phyloP scores from a whole-genome alignment of 2,888 invertebrate genomes.

The Agrochola litura region DNA sequence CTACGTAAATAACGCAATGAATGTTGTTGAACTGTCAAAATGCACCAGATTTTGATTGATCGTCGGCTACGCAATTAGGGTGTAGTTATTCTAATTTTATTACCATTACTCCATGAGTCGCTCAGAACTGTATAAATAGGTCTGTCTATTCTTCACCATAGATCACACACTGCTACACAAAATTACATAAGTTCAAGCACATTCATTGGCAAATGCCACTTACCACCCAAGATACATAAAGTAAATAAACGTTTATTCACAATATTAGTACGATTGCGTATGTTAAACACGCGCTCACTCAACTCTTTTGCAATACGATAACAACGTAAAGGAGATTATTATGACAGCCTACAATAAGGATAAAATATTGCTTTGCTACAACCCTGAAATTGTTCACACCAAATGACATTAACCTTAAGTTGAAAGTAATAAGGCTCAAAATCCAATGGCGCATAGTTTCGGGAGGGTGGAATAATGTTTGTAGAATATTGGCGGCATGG shows the following conservation, averaged over 20 bases:
- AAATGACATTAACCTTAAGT: slow-evolving; percentile 29
- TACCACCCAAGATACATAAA: slow-evolving; percentile 37
- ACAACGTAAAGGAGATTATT: slow-evolving; percentile 76
- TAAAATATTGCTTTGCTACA: slow-evolving; percentile 72
- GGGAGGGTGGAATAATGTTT: slow-evolving; percentile 44
- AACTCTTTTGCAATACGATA: slow-evolving; percentile 71
- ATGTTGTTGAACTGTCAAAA: too few relatives aligned
- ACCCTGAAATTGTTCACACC: slow-evolving; percentile 13
- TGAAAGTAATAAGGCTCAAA: slow-evolving; percentile 41
- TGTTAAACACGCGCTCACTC: slow-evolving; percentile 71
- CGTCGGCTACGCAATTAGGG: too few relatives aligned
- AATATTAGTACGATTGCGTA: slow-evolving; percentile 62
- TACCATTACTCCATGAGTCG: too few relatives aligned
- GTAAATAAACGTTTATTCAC: slow-evolving; percentile 55
- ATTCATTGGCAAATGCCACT: slow-evolving; percentile 17
- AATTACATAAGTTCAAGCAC: slow-evolving; percentile 30
- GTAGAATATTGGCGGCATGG: slow-evolving; percentile 68
- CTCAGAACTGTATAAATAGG: neutral
- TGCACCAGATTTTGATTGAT: too few relatives aligned
- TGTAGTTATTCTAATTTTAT: neutral
- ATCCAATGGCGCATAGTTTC: slow-evolving; percentile 30
- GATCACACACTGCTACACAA: slow-evolving; percentile 22
- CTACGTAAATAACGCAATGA: too few relatives aligned
- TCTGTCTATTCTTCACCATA: neutral
- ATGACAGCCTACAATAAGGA: slow-evolving; percentile 78